These are phyloP conservation scores for Adineta ricciae DNA, from an alignment of 2,888 invertebrate genomes.

Conservation along the genomic window DNA sequence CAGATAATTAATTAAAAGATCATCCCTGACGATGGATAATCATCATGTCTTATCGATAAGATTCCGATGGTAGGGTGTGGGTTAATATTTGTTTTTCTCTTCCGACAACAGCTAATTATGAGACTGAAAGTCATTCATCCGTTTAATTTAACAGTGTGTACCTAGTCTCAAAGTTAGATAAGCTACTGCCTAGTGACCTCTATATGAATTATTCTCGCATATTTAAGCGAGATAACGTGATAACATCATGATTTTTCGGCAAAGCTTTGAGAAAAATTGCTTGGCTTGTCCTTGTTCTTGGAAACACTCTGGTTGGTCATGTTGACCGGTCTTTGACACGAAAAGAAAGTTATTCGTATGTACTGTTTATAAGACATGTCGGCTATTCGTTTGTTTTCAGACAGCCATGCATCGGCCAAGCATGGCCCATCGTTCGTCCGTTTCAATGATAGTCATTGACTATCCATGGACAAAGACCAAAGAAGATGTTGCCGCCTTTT, in stretches of 20 bases:
- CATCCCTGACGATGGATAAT: neutral
- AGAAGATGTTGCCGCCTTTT: slow-evolving; percentile 75
- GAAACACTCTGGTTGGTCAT: neutral
- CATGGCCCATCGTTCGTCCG: neutral
- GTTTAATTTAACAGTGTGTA: too few relatives aligned
- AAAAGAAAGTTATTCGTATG: neutral
- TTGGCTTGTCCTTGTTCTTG: too few relatives aligned
- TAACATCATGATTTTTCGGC: too few relatives aligned
- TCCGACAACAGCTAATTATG: too few relatives aligned
- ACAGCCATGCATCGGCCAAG: neutral
- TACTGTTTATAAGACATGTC: too few relatives aligned
- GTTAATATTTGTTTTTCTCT: too few relatives aligned
- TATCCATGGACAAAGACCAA: slow-evolving; percentile 39
- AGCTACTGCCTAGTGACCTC: neutral
- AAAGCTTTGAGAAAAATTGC: too few relatives aligned
- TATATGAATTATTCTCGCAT: neutral
- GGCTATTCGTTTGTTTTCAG: neutral
- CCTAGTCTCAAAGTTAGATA: neutral
- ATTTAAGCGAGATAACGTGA: too few relatives aligned
- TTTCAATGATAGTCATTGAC: slow-evolving; percentile 3
- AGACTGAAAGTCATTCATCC: too few relatives aligned
- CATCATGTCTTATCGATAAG: neutral
- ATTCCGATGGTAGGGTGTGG: too few relatives aligned
- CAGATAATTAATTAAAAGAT: too few relatives aligned
- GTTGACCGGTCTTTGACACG: neutral